Evolutionary conservation across 1,140 invertebrate genomes (phyloP), one percentile per base, ranked within the genome.

Genomic region (Anoplolepis gracilipes): DNA sequence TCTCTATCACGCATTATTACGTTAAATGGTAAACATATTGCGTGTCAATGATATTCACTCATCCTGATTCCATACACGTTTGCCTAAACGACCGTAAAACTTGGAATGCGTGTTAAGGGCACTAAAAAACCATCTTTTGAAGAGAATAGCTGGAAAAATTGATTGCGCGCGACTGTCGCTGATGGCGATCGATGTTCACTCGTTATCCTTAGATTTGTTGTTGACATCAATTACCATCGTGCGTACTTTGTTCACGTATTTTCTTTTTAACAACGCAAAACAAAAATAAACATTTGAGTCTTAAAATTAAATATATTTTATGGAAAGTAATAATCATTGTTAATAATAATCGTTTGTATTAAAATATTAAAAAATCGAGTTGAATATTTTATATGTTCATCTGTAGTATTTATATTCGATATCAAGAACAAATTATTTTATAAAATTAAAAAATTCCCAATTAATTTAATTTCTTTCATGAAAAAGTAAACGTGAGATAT

Each of bases 121-220:
- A 90, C 57, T 90, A 90, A 90, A 90, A 87, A 79, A 76, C 57
- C 78, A 30, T 85, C 72, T 87, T 88, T 84, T 73, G 28, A 67
- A 86, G 64, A 67, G 84, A 65, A 46, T 84, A 86, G 86, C 89
- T 88, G 73, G 25, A 90, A 90, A 78, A 90, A 90, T 90, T 90
- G 88, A 90, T 90, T 82, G 89, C 75, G 49, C 85, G 57, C 79
- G 79, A 90, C 88, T 90, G 87, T 79, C 65, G 79, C 3, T 90
- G 89, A 90, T 90, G 84, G 88, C 89, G 79, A 90, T 90, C 86
- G 84, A 90, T 90, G 86, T 64, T 16, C 62, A 55, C 89, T 90
- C 87, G 84, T 90, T 90, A 90, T 76, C 72, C 33, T 79, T 87
- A 90, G 84, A 90, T 90, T 90, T 90, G 86, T 90, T 87, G 77